phyloP scores from a whole-genome alignment of 2,888 invertebrate genomes.

The Fabriciana adippe region DNA sequence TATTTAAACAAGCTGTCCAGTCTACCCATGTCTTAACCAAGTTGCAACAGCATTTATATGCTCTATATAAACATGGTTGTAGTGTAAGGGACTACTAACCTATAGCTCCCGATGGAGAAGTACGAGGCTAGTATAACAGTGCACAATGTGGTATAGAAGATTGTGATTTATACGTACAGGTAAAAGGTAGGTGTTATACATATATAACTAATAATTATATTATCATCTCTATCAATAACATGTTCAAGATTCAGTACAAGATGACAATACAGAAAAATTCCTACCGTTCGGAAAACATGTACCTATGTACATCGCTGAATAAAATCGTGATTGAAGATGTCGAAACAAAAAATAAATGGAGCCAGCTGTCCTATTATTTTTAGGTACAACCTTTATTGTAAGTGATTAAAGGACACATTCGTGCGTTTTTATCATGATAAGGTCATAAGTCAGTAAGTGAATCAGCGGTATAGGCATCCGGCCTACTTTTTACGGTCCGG shows the following conservation, averaged over 20 bases:
- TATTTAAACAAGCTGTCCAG: no score
- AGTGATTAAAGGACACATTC: conserved; percentile 10
- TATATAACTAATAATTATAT: no score
- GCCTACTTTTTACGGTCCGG: conserved; percentile 49
- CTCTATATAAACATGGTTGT: no score
- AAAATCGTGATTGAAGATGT: conserved; percentile 32
- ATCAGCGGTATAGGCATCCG: conserved; percentile 70
- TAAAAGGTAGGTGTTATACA: no score
- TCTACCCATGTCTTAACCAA: no score
- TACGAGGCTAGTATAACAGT: no score
- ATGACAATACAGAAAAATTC: neutral
- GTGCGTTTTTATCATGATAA: conserved; percentile 26
- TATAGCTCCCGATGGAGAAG: no score
- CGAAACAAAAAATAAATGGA: conserved; percentile 18
- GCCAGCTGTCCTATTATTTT: conserved; percentile 14
- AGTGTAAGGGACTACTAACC: no score
- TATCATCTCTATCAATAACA: no score
- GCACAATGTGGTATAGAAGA: no score
- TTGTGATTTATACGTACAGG: no score
- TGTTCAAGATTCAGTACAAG: neutral
- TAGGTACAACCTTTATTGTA: conserved; percentile 22
- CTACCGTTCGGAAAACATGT: conserved; percentile 6
- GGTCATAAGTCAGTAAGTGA: conserved; percentile 50
- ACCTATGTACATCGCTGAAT: conserved; percentile 1
- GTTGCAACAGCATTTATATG: no score